Evolutionary conservation across 2,797 vertebrate species (phyloP), one percentile per base, ranked within the genome.

Genomic region (Chloroceryle inda): DNA sequence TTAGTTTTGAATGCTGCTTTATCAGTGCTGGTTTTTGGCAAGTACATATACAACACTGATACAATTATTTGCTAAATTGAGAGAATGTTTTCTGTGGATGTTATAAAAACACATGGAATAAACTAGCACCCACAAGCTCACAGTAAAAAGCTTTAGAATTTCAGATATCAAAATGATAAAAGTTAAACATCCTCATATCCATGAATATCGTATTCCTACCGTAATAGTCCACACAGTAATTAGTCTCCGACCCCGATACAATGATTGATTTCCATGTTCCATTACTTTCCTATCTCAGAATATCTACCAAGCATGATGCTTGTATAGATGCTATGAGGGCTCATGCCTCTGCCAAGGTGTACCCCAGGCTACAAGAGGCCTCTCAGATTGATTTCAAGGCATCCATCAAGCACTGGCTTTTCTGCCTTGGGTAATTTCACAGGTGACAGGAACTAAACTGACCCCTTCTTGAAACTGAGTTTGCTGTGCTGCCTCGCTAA

Each of bases 391-490:
- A 88, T 76, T 69, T 58, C 74, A 49, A 67, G 19, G 62, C 40
- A 94, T 44, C 49, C 24, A 18, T 59, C 89, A 92, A 75, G 53
- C 37, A n/a, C 24, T 14, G 47, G 40, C 49, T 62, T 42, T 81
- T 59, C 77, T 78, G 77, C 77, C 62, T 56, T 49, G 37, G 50
- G 59, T 24, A 26, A 49, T 45, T 84, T 49, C 50, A 49, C 38
- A 84, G 69, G 69, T 77, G 80, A 92, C 66, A 85, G 73, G 61
- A 92, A 94, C 63, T 85, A 55, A 56, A 6, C 3, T 18, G 71
- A 75, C 37, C 29, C 56, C 38, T 77, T 23, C n/a, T 17, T 81
- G 80, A 52, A 81, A 31, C 7, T 0, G 2, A 33, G 23, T 38
- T 24, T 69, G 56, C 52, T 68, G 19, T 6, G 16, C 71, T 63